Evolutionary conservation across 2,888 invertebrate species (phyloP).

Genomic region (Thera obeliscata): DNA sequence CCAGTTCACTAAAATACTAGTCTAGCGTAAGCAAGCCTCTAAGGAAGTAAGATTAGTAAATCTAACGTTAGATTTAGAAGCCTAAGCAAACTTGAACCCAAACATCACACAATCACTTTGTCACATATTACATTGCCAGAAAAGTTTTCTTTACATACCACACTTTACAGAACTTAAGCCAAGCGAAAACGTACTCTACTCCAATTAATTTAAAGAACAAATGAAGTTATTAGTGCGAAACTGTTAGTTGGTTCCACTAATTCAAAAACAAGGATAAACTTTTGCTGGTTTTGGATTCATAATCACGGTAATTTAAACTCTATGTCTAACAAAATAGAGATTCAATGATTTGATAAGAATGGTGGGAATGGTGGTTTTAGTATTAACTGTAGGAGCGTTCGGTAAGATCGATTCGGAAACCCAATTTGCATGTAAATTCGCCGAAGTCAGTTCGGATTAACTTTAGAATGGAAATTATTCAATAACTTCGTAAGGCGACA

Average conservation of each 20-base stretch:
- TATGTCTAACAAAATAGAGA: not conserved
- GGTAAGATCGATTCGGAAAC: slow-evolving; percentile 71
- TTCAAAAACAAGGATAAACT: slow-evolving; percentile 48
- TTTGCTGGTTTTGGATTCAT: slow-evolving; percentile 24
- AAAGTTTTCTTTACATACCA: slow-evolving; percentile 50
- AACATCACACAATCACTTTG: slow-evolving; percentile 46
- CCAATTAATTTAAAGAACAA: slow-evolving; percentile 35
- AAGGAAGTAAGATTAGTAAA: slow-evolving; percentile 1
- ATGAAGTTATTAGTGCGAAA: slow-evolving; percentile 45
- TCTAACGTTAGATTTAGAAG: slow-evolving; percentile 17
- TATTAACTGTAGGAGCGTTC: slow-evolving; percentile 73
- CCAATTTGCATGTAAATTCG: slow-evolving; percentile 81
- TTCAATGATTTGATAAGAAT: not conserved
- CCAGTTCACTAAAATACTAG: not conserved
- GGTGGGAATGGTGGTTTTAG: slow-evolving; percentile 46
- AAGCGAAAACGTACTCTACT: slow-evolving; percentile 44
- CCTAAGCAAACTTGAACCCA: slow-evolving; percentile 27
- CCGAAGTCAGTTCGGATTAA: slow-evolving; percentile 74
- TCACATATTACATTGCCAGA: slow-evolving; percentile 58
- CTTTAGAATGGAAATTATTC: slow-evolving; percentile 63
- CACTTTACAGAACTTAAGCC: slow-evolving; percentile 17
- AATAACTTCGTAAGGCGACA: slow-evolving; percentile 38
- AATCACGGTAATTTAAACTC: slow-evolving; percentile 35
- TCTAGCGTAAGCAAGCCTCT: not conserved
- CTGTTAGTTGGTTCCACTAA: slow-evolving; percentile 57